A percentile compares a stretch with the other conserved stretches of the same genome.
phyloP scores from a whole-genome alignment of 2,113 vertebrate species.

The Eublepharis macularius region DNA sequence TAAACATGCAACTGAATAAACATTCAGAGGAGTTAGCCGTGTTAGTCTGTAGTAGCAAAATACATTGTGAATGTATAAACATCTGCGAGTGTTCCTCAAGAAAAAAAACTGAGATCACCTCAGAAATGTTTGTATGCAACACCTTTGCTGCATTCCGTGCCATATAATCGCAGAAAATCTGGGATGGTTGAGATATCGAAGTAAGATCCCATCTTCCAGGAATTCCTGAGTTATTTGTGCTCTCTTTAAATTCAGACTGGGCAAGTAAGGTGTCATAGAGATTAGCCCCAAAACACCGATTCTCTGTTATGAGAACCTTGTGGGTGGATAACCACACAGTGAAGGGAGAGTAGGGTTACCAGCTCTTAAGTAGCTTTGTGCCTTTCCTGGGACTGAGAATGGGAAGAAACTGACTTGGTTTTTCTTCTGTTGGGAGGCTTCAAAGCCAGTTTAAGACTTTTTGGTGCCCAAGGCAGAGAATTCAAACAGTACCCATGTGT shows the following conservation, averaged over 20 bases:
- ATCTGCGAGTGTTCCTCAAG: neutral
- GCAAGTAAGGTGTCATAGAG: neutral
- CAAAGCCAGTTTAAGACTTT: neutral
- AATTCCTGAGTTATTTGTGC: neutral
- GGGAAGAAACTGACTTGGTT: neutral
- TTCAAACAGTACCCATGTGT: neutral
- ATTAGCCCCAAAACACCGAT: neutral
- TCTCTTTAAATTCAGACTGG: conserved; percentile 9
- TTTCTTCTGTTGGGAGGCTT: neutral
- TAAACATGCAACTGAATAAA: no score
- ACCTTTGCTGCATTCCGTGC: neutral
- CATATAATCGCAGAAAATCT: neutral
- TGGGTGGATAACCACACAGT: neutral
- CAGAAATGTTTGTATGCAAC: neutral
- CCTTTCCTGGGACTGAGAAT: neutral
- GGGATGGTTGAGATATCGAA: conserved; percentile 3
- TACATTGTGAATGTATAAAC: no score
- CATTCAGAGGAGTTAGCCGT: no score
- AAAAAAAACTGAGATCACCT: neutral
- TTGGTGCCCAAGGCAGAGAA: neutral
- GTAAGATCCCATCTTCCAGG: neutral
- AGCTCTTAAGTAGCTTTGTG: neutral
- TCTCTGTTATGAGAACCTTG: conserved; percentile 2
- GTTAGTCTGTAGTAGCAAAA: no score
- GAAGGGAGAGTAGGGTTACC: neutral